Evolutionary conservation across 1,140 invertebrate species (phyloP).

Genomic region (Tetraneura akinire): DNA sequence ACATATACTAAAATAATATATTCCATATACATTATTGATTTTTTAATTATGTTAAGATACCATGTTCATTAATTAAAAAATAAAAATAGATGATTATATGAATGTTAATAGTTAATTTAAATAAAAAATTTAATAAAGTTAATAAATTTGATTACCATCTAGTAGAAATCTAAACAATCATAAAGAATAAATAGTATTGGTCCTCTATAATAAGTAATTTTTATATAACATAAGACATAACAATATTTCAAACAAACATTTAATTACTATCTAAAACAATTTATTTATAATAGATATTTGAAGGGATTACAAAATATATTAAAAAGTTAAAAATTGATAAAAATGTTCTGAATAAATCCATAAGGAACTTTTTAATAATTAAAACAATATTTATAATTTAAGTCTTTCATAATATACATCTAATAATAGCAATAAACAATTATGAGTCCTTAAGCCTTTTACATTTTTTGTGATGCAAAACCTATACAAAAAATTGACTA

Average conservation of each 20-base stretch:
- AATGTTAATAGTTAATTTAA: background rate
- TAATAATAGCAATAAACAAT: background rate
- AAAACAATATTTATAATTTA: conserved; percentile 24
- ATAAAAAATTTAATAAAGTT: background rate
- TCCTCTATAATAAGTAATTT: background rate
- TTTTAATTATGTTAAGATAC: no score
- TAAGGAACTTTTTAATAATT: conserved; percentile 26
- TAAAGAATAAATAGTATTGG: conserved; percentile 7
- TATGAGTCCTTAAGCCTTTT: background rate
- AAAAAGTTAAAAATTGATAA: conserved; percentile 27
- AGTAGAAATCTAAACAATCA: background rate
- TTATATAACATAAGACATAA: background rate
- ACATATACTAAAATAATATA: no score
- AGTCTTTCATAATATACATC: conserved; percentile 34
- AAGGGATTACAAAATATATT: background rate
- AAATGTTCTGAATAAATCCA: conserved; percentile 16
- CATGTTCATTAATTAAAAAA: no score
- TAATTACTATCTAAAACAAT: background rate
- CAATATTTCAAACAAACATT: background rate
- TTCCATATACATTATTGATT: no score
- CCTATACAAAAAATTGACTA: conserved; percentile 34
- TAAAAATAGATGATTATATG: no score
- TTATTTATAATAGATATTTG: background rate
- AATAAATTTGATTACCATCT: no score
- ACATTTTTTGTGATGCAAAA: conserved; percentile 37